Evolutionary conservation across 2,113 vertebrate species (phyloP).

Genomic region (Macrotis lagotis): DNA sequence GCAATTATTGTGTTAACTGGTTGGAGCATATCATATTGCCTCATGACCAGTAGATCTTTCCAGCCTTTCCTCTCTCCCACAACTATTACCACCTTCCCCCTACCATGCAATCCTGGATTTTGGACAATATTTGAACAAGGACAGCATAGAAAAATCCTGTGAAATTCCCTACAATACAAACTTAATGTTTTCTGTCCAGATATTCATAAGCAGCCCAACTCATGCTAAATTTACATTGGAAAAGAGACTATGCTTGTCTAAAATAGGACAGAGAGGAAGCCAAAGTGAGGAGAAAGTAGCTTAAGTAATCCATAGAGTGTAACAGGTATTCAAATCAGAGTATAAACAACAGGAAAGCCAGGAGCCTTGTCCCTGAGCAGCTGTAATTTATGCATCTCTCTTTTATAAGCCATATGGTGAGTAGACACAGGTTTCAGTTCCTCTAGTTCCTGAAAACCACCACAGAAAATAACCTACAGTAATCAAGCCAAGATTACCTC

Average conservation of each 20-base stretch:
- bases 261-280: slow-evolving; percentile 34
- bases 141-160: slow-evolving; percentile 53
- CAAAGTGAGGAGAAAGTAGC: slow-evolving; percentile 22
- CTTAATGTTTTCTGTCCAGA: slow-evolving; percentile 47
- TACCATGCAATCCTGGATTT: slow-evolving; percentile 29
- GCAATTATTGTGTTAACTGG: slow-evolving; percentile 8
- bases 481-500: not conserved
- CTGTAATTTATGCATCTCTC: slow-evolving; percentile 66
- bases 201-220: slow-evolving; percentile 50
- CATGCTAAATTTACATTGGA: slow-evolving; percentile 51
- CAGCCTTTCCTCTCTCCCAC: slow-evolving; percentile 19
- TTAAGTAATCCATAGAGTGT: not conserved
- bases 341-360: slow-evolving; percentile 5
- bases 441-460: not conserved
- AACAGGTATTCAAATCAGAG: slow-evolving; percentile 56
- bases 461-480: fast-evolving
- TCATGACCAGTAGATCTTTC: slow-evolving; percentile 36
- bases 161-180: slow-evolving; percentile 53
- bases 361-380: slow-evolving; percentile 49
- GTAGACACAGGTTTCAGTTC: not conserved
- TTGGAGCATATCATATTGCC: slow-evolving; percentile 15
- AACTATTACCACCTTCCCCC: not conserved
- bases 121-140: slow-evolving; percentile 43
- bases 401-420: slow-evolving; percentile 58
- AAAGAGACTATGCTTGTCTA: slow-evolving; percentile 32